phyloP scores from a whole-genome alignment of 2,797 vertebrate genomes.

The Oreortyx pictus region DNA sequence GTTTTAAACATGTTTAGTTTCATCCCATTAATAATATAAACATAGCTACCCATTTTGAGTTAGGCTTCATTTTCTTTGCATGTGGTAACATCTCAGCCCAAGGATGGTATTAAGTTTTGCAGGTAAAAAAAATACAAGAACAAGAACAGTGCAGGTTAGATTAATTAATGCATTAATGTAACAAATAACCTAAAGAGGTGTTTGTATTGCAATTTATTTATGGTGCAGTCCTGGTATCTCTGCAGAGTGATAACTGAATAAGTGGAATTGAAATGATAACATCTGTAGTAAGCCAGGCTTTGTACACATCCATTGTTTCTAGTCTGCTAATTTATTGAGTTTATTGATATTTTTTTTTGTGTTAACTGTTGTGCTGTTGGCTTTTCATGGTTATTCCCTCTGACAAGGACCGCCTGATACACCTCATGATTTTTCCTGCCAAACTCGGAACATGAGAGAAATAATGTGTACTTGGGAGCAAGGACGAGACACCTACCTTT shows the following conservation, averaged over 20 bases:
- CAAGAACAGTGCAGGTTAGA: not conserved
- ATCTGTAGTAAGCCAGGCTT: not conserved
- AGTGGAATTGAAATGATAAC: not conserved
- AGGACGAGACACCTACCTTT: constrained; percentile 41
- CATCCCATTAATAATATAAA: not conserved
- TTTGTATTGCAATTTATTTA: not conserved
- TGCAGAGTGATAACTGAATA: not conserved
- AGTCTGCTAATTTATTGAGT: not conserved
- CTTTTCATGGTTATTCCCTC: not conserved
- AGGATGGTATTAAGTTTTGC: not conserved
- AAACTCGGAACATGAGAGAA: constrained; percentile 73
- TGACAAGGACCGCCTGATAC: constrained; percentile 72
- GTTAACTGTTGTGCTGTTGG: not conserved
- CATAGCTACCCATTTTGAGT: not conserved
- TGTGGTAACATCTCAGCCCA: not conserved
- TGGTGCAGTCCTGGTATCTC: not conserved
- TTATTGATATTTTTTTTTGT: not conserved
- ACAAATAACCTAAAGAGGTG: not conserved
- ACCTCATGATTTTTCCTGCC: constrained; percentile 76
- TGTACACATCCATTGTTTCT: not conserved
- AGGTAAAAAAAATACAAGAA: not conserved
- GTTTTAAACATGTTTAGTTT: not conserved
- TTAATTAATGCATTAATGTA: not conserved
- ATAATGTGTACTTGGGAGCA: constrained; percentile 77
- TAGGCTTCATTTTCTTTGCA: not conserved